A percentile compares a stretch with the other conserved stretches of the same genome.
Conservation (phyloP, 2,888 invertebrate genomes). For the Andrena flavipes region DNA sequence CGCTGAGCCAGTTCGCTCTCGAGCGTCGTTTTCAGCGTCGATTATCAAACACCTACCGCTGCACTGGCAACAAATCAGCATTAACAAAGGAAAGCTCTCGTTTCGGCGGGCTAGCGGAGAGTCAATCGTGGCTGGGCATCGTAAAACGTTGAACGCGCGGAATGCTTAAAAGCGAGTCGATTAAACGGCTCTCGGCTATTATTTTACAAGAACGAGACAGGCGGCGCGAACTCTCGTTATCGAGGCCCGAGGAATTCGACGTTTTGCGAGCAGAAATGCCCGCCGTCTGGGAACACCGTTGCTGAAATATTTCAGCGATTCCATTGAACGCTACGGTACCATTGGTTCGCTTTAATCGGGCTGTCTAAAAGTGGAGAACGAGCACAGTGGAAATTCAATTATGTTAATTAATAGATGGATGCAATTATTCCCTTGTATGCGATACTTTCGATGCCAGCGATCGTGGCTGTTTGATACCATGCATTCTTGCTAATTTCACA, state of each 20-base stretch:
- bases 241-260: conserved; percentile 2
- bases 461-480: too few species aligned
- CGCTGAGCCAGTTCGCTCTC: background rate
- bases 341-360: background rate
- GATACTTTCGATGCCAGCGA: too few species aligned
- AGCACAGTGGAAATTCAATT: background rate
- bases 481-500: too few species aligned
- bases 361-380: background rate
- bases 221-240: conserved; percentile 23
- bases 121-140: conserved; percentile 33
- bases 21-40: background rate
- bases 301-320: background rate
- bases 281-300: conserved; percentile 16
- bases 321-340: background rate
- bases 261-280: background rate
- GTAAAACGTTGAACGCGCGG: conserved; percentile 39
- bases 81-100: conserved; percentile 25
- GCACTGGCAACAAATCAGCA: conserved; percentile 58
- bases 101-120: background rate
- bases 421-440: too few species aligned
- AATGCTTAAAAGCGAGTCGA: conserved; percentile 24
- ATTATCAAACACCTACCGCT: background rate
- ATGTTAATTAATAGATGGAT: too few species aligned
- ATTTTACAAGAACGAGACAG: conserved; percentile 22
- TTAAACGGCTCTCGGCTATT: conserved; percentile 19